Evolutionary conservation across 2,888 invertebrate genomes (phyloP), one percentile per base, ranked within the genome.

Genomic region (Clostera curtula): DNA sequence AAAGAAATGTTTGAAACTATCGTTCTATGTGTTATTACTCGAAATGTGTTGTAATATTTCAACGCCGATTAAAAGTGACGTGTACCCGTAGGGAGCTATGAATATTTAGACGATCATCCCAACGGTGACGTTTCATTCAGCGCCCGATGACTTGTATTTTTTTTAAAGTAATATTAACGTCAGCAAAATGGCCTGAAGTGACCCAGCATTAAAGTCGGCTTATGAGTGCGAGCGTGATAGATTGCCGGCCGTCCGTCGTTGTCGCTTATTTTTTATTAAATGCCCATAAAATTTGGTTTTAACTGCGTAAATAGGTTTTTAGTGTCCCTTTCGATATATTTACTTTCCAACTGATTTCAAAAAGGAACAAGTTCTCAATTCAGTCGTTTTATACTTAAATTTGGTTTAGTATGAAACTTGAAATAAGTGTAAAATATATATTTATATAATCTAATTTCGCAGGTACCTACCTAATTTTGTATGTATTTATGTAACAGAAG

Each of bases 141-240:
- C 56, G 48, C 40, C 56, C 57, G 58, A 68, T 77, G 75, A 77
- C 68, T 70, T 52, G n/a, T 53, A 63, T 65, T 55, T 56, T 67
- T 66, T 68, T 61, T 61, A 70, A 73, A 70, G 73, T 73, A 74
- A 74, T 73, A 75, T 74, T 69, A 73, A 70, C 72, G 76, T 69
- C 75, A 74, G 74, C 76, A 77, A 79, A 79, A 75, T 75, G 76
- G 72, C 55, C 66, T 73, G 68, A 72, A 79, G 79, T 77, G 79
- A 77, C 76, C 77, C 68, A 76, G 76, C 76, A 77, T 77, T 77
- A 80, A 76, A 77, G 77, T 77, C 79, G 66, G 77, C 74, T 77
- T 79, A 77, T 77, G 75, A 74, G 72, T 71, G 65, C 67, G 67
- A 56, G 58, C 67, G 75, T 79, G 79, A 80, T 79, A 79, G 79